Evolutionary conservation across 2,888 invertebrate genomes (phyloP).

Genomic region (Oligia fasciuncula): DNA sequence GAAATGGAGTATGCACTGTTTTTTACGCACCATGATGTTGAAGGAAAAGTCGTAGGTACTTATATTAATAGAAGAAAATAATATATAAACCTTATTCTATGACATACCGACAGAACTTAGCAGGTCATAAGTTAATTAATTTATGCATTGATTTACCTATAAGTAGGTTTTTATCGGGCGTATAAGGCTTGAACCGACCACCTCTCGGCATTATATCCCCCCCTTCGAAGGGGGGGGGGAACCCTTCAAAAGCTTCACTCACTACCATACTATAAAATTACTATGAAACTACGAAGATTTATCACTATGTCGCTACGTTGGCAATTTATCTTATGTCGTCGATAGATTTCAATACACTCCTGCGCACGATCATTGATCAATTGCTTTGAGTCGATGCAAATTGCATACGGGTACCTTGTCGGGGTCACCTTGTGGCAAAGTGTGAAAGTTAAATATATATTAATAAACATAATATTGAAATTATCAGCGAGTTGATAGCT

Average conservation of each 20-base stretch:
- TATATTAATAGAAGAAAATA: neutral
- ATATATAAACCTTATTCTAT: neutral
- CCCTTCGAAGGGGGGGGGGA: neutral
- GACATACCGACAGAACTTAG: neutral
- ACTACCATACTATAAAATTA: slow-evolving; percentile 16
- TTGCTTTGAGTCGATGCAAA: slow-evolving; percentile 34
- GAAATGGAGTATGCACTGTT: slow-evolving; percentile 55
- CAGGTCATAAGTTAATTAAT: neutral
- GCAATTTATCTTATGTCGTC: slow-evolving; percentile 35
- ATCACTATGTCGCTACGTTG: slow-evolving; percentile 32
- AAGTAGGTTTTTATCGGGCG: neutral
- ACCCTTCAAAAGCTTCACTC: neutral
- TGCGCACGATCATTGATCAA: slow-evolving; percentile 40
- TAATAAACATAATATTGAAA: slow-evolving; percentile 19
- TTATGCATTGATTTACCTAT: neutral
- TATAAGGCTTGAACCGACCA: neutral
- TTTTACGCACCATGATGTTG: slow-evolving; percentile 16
- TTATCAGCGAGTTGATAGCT: slow-evolving; percentile 8
- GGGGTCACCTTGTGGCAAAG: slow-evolving; percentile 30
- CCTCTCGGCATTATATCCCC: neutral
- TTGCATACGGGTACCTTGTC: slow-evolving; percentile 1
- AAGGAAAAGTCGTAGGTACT: slow-evolving; percentile 13
- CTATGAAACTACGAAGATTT: slow-evolving; percentile 30
- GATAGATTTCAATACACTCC: slow-evolving; percentile 44
- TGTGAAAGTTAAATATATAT: slow-evolving; percentile 6